Percentiles rank a stretch among this genome's conserved stretches.
Evolutionary conservation across 1,140 invertebrate species (phyloP).

Genomic region (Saccostrea glomerata): DNA sequence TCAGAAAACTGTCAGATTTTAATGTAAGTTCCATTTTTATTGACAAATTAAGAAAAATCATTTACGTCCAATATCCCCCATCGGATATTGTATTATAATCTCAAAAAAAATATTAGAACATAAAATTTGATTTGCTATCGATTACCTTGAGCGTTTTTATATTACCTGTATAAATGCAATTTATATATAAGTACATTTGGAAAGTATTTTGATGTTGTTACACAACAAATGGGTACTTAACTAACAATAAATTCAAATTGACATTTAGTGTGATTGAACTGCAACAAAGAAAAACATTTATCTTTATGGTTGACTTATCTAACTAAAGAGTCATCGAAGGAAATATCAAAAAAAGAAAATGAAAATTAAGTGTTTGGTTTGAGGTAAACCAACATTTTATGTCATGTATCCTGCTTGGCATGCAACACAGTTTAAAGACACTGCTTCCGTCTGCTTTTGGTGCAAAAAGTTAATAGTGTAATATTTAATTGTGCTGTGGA

Average conservation of each 20-base stretch:
- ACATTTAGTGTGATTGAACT: conserved; percentile 5
- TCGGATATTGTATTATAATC: not conserved
- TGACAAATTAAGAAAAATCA: not conserved
- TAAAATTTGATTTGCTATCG: conserved; percentile 8
- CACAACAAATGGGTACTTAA: not conserved
- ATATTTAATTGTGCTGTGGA: not conserved
- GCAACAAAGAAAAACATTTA: not conserved
- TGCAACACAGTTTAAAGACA: not conserved
- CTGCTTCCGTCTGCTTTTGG: not conserved
- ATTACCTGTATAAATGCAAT: not conserved
- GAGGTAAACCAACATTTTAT: conserved; percentile 2
- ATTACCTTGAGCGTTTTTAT: not conserved
- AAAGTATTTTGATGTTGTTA: not conserved
- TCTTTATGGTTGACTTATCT: not conserved
- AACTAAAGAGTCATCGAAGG: not conserved
- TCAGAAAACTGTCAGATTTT: conserved; percentile 15
- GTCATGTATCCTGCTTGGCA: not conserved
- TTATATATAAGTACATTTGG: not conserved
- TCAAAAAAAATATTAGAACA: not conserved
- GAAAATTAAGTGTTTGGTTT: not conserved
- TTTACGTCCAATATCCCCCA: not conserved
- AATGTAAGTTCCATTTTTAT: conserved; percentile 29
- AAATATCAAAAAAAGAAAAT: conserved; percentile 26
- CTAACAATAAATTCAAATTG: not conserved
- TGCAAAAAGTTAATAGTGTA: not conserved